Percentiles rank a stretch among this genome's conserved stretches.
phyloP scores from a whole-genome alignment of 2,888 invertebrate species.

The Bombylius major region DNA sequence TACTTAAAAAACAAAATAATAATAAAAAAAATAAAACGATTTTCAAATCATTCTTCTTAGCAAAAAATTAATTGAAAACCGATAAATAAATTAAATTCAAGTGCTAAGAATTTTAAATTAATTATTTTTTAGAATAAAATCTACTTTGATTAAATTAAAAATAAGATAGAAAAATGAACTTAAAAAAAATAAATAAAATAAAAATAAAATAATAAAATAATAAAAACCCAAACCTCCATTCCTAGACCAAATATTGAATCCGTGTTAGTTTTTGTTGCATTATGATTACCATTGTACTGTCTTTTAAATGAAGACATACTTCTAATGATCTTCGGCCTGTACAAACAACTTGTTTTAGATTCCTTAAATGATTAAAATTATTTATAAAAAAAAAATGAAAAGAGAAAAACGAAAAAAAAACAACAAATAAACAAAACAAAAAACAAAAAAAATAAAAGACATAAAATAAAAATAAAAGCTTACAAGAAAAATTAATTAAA shows the following conservation, averaged over 20 bases:
- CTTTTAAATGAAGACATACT: constrained; percentile 28
- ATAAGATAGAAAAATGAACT: too few species aligned
- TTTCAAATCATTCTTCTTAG: too few species aligned
- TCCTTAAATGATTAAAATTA: constrained; percentile 15
- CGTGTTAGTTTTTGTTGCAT: constrained; percentile 24
- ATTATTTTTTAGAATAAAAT: too few species aligned
- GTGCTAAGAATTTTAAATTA: too few species aligned
- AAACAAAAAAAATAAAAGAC: not conserved
- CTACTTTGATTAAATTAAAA: too few species aligned
- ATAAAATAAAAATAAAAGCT: not conserved
- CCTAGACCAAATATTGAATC: constrained; percentile 27
- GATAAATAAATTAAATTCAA: too few species aligned
- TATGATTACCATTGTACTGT: constrained; percentile 19
- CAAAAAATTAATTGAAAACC: too few species aligned
- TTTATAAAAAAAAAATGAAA: constrained; percentile 1
- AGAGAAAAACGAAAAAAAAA: not conserved
- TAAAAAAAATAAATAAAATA: not conserved
- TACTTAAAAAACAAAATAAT: too few species aligned
- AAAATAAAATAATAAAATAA: constrained; percentile 2
- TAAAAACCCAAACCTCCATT: constrained; percentile 31
- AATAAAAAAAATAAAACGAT: too few species aligned
- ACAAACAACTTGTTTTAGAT: constrained; percentile 30
- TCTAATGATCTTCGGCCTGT: constrained; percentile 33
- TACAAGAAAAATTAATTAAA: too few species aligned
- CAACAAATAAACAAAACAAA: not conserved